These are phyloP conservation scores for Stichodactyla helianthus DNA, from an alignment of 64 coral and sea anemone genomes.

Conservation along the genomic window DNA sequence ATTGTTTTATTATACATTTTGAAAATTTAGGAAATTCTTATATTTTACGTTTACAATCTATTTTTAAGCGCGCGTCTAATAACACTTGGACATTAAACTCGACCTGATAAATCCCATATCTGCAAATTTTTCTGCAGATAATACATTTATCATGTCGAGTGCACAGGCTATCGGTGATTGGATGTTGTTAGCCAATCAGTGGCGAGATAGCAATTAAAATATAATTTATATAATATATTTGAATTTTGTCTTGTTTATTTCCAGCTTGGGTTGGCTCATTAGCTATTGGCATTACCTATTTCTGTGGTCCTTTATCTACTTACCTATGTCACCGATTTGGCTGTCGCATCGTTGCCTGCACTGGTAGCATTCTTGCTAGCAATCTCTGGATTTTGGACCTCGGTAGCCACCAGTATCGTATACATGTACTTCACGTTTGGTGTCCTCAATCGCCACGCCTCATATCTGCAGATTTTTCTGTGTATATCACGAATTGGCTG, in stretches of 20 bases:
- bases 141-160: too few relatives aligned
- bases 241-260: background rate
- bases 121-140: too few relatives aligned
- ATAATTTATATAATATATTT: background rate
- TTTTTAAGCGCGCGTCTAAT: too few relatives aligned
- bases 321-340: conserved; percentile 60
- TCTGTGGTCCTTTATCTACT: conserved; percentile 58
- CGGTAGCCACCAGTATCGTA: conserved; percentile 45
- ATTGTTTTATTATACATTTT: too few relatives aligned
- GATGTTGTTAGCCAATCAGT: too few relatives aligned
- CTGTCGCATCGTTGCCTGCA: conserved; percentile 61
- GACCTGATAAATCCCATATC: too few relatives aligned
- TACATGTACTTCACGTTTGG: conserved; percentile 80
- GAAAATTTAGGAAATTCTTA: too few relatives aligned
- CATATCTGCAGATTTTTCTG: background rate
- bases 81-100: too few relatives aligned
- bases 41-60: too few relatives aligned
- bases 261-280: conserved; percentile 88
- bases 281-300: conserved; percentile 65
- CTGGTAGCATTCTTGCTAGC: conserved; percentile 54
- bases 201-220: too few relatives aligned
- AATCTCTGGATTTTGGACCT: conserved; percentile 52
- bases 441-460: conserved; percentile 50
- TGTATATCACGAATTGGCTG: too few relatives aligned
- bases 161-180: too few relatives aligned